Evolutionary conservation across 2,797 vertebrate genomes (phyloP), one percentile per base, ranked within the genome.

Genomic region (Euthynnus affinis): DNA sequence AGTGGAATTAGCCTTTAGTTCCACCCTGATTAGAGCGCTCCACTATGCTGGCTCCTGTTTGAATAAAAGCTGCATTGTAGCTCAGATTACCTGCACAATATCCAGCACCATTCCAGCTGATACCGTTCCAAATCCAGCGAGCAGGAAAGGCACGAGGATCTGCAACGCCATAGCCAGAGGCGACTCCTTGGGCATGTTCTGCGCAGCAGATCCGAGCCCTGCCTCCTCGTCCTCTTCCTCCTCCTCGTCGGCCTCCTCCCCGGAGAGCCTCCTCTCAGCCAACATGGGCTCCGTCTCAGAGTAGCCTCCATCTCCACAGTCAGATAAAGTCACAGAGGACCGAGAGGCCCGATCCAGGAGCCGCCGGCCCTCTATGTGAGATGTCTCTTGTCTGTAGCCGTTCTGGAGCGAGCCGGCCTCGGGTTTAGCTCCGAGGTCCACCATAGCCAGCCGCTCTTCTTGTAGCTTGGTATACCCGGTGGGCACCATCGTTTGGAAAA

Each of bases 51-150:
- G 12, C 18, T 23, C 17, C 7, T 55, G 23, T 61, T 23, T 52
- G 49, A 51, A 81, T 53, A 81, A 78, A 5, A 51, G 61, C 6
- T 20, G 25, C 22, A 29, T 42, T 73, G 63, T 60, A 14, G 32
- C 20, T 46, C 25, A 14, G 15, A 76, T 80, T 86, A 99, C 98
- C 96, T 99, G 98, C 18, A 99, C 98, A 72, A 99, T 92, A 80
- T 99, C 98, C 87, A 99, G 94, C 88, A 99, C 98, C 96, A 99
- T 98, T 72, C 98, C 98, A 13, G 98, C 98, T 0, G 97, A 98
- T 46, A 99, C 98, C 0, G 98, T 99, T 78, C 98, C 98, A 81
- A 99, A 99, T 2, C 98, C 98, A 3, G 98, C 98, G 0, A 99
- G 93, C 80, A 99, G 88, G 88, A 99, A 99, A 0, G 98, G 98